A percentile compares a stretch with the other conserved stretches of the same genome.
Conservation (phyloP, 2,888 invertebrate genomes). For the Aelia acuminata region DNA sequence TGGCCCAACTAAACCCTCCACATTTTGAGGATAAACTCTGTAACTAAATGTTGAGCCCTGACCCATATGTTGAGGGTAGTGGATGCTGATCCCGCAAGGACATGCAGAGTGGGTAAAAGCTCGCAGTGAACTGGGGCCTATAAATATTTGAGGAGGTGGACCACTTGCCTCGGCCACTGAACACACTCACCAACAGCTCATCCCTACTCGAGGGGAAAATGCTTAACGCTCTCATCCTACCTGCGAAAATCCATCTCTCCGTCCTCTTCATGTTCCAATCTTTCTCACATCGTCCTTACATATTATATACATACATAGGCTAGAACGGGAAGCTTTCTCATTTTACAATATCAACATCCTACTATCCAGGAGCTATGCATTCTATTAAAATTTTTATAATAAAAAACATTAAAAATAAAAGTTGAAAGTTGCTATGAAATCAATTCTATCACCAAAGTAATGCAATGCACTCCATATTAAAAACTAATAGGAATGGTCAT, state of each 20-base stretch:
- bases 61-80: background rate
- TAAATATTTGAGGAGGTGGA: constrained; percentile 13
- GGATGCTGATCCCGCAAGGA: background rate
- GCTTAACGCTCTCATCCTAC: background rate
- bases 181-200: background rate
- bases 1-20: background rate
- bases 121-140: background rate
- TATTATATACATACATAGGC: background rate
- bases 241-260: background rate
- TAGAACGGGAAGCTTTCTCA: too few species aligned
- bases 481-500: too few species aligned
- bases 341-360: too few species aligned
- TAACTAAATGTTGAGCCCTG: background rate
- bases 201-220: background rate
- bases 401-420: too few species aligned
- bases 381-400: too few species aligned
- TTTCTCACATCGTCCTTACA: background rate
- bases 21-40: background rate
- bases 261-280: background rate
- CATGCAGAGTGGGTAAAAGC: constrained; percentile 7
- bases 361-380: too few species aligned
- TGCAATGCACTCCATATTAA: too few species aligned
- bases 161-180: background rate
- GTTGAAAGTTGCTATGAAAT: too few species aligned
- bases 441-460: too few species aligned